Evolutionary conservation across 2,888 invertebrate species (phyloP).

Genomic region (Drosophila prostipennis): DNA sequence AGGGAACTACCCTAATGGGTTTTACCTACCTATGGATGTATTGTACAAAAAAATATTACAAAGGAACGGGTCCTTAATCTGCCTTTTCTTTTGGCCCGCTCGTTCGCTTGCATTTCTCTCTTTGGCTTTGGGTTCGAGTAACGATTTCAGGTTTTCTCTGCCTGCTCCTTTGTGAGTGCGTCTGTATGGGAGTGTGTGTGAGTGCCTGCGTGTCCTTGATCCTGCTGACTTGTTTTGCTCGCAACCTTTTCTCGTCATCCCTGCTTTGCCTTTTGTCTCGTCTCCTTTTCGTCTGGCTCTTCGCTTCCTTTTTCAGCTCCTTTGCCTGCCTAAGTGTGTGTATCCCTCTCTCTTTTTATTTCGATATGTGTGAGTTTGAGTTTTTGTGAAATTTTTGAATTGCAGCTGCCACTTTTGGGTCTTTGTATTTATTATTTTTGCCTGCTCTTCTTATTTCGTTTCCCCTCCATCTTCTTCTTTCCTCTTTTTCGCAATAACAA

Average conservation of each 20-base stretch:
- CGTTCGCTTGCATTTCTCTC: constrained; percentile 19
- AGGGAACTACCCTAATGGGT: constrained; percentile 55
- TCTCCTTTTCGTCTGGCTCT: constrained; percentile 46
- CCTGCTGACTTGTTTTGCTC: constrained; percentile 70
- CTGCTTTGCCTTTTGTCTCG: constrained; percentile 49
- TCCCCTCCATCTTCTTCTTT: background rate
- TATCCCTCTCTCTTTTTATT: constrained; percentile 10
- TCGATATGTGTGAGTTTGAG: constrained; percentile 18
- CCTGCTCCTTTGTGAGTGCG: constrained; percentile 24
- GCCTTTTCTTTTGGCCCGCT: constrained; percentile 50
- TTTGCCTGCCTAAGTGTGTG: constrained; percentile 47
- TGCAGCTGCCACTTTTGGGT: constrained; percentile 81
- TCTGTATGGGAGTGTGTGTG: constrained; percentile 6
- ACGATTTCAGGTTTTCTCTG: constrained; percentile 61
- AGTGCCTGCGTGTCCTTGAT: constrained; percentile 77
- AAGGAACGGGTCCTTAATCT: constrained; percentile 79
- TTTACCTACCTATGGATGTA: constrained; percentile 33
- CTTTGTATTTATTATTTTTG: constrained; percentile 53
- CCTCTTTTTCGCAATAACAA: constrained; percentile 11
- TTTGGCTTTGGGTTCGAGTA: constrained; percentile 51
- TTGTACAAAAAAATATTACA: constrained; percentile 47
- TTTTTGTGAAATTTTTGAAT: constrained; percentile 67
- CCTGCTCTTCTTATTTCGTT: constrained; percentile 15
- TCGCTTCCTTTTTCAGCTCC: constrained; percentile 48
- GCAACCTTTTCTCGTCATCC: constrained; percentile 57